Evolutionary conservation across 2,113 vertebrate species (phyloP).

Genomic region (Odocoileus hemionus): DNA sequence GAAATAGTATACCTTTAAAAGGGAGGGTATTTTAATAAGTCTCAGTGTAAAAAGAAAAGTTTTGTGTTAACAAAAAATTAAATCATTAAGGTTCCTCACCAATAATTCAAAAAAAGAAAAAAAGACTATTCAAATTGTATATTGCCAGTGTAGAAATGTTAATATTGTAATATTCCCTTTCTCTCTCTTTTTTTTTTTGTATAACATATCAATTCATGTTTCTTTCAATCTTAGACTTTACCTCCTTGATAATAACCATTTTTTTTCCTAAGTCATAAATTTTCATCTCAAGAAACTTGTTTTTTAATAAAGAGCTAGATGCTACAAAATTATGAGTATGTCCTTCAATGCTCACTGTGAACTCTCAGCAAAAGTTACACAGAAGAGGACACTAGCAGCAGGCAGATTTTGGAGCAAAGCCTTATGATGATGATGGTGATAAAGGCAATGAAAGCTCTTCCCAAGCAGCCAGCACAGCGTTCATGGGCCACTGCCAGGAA

Average conservation of each 20-base stretch:
- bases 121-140: conserved; percentile 21
- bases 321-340: background rate
- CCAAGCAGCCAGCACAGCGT: background rate
- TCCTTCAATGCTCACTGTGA: background rate
- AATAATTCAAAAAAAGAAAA: conserved; percentile 8
- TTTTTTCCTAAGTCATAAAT: background rate
- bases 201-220: conserved; percentile 16
- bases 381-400: background rate
- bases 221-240: conserved; percentile 19
- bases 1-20: background rate
- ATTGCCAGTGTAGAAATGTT: conserved; percentile 63
- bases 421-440: background rate
- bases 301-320: conserved; percentile 54
- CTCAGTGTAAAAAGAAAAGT: background rate
- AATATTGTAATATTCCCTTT: conserved; percentile 45
- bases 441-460: background rate
- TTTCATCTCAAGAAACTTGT: background rate
- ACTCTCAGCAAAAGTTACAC: background rate
- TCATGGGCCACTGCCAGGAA: background rate
- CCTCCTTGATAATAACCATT: background rate
- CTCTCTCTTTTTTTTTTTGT: background rate
- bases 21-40: background rate
- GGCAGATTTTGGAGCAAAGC: background rate
- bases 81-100: background rate
- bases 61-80: background rate